phyloP scores from a whole-genome alignment of 2,113 vertebrate genomes.

The Pomatostomus ruficeps region DNA sequence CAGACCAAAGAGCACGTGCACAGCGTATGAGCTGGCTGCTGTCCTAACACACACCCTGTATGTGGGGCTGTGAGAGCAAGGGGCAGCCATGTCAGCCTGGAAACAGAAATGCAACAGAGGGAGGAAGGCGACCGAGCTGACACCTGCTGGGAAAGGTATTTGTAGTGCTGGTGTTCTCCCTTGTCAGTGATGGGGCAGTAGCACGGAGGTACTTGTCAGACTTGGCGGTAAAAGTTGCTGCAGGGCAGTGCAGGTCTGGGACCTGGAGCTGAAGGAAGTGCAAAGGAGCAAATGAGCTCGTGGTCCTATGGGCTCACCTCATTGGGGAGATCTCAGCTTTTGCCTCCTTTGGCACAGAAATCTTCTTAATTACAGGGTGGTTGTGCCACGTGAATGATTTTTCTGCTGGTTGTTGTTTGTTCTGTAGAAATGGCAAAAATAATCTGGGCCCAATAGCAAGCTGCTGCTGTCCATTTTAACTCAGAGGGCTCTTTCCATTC shows the following conservation, averaged over 20 bases:
- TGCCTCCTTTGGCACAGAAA: background rate
- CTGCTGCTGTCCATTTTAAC: background rate
- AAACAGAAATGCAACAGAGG: background rate
- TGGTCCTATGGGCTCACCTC: background rate
- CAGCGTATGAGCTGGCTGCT: background rate
- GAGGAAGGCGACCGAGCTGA: background rate
- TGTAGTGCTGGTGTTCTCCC: background rate
- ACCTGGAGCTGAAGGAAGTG: background rate
- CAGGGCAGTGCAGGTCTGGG: background rate
- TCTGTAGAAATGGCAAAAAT: background rate
- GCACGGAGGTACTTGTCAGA: background rate
- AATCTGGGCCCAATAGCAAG: background rate
- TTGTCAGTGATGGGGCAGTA: background rate
- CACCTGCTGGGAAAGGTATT: background rate
- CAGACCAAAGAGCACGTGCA: background rate
- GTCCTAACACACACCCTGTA: background rate
- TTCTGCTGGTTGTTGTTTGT: background rate
- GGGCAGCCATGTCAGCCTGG: background rate
- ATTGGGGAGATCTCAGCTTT: background rate
- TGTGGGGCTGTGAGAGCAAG: background rate
- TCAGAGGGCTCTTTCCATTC: background rate
- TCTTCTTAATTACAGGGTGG: background rate
- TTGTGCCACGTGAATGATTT: background rate
- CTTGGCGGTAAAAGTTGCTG: accelerated
- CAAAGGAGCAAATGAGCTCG: background rate